Evolutionary conservation across 1,140 invertebrate genomes (phyloP).

Genomic region (Meloidogyne exigua): DNA sequence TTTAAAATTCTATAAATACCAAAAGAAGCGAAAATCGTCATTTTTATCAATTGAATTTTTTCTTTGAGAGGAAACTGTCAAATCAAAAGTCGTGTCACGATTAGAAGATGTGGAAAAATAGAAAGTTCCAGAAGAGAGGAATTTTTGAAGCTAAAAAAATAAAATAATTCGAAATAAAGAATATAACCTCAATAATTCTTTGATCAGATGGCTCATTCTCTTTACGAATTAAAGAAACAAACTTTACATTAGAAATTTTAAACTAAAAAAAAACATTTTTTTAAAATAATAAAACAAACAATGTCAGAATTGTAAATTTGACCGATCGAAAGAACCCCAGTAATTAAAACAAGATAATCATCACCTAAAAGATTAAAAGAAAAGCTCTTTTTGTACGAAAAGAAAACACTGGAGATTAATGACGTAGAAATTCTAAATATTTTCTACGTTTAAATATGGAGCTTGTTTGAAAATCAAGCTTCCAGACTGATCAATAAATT

Average conservation of each 20-base stretch:
- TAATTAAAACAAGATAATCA: conserved; percentile 53
- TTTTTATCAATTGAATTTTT: conserved; percentile 19
- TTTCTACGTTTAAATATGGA: too few relatives aligned
- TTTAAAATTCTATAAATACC: conserved; percentile 21
- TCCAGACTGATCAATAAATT: too few relatives aligned
- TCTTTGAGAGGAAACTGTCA: conserved; percentile 55
- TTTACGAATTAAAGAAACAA: conserved; percentile 47
- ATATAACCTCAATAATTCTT: conserved; percentile 55
- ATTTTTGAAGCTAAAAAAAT: conserved; percentile 54
- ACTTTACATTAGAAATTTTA: conserved; percentile 57
- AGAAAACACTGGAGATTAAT: too few relatives aligned
- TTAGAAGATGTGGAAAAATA: conserved; percentile 55
- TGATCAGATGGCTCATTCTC: conserved; percentile 45
- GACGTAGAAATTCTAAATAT: too few relatives aligned
- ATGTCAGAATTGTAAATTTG: conserved; percentile 56
- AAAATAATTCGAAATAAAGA: background rate
- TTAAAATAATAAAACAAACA: background rate
- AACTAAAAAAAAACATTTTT: conserved; percentile 24
- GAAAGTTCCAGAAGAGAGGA: conserved; percentile 62
- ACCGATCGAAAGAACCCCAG: conserved; percentile 60
- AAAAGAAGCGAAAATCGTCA: conserved; percentile 44
- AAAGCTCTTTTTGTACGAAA: background rate
- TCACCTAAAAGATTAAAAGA: conserved; percentile 53
- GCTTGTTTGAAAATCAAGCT: too few relatives aligned
- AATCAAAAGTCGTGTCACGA: conserved; percentile 44